These are phyloP conservation scores for Potamilus streckersoni DNA, from an alignment of 1,140 invertebrate genomes.

Conservation along the genomic window DNA sequence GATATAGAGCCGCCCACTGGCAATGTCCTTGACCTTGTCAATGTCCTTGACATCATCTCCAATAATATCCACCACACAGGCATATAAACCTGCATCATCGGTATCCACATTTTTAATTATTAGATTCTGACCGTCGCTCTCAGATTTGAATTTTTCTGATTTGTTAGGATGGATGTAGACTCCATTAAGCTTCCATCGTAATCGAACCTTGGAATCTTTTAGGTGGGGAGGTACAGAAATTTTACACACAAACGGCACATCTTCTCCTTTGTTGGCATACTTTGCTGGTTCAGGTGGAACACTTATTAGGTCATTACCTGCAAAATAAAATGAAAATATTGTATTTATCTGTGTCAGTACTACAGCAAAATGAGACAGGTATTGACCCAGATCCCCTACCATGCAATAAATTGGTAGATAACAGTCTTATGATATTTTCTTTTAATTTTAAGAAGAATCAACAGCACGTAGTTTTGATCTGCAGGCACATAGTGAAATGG, in stretches of 20 bases:
- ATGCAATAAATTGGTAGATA: too few species aligned
- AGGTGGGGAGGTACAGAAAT: constrained; percentile 15
- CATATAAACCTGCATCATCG: constrained; percentile 92
- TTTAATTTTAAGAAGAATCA: too few species aligned
- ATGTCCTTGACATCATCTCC: constrained; percentile 85
- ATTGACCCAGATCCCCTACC: too few species aligned
- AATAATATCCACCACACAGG: constrained; percentile 90
- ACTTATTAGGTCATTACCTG: constrained; percentile 18
- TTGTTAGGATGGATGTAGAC: constrained; percentile 19
- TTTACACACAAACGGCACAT: constrained; percentile 15
- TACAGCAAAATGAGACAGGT: too few species aligned
- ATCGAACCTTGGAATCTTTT: constrained; percentile 1
- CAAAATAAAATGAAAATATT: background rate
- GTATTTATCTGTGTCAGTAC: too few species aligned
- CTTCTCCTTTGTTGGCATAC: constrained; percentile 15
- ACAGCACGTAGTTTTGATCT: too few species aligned
- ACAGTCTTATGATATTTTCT: too few species aligned
- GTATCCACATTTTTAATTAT: constrained; percentile 94
- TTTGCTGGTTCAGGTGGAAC: constrained; percentile 14
- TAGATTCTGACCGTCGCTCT: constrained; percentile 65
- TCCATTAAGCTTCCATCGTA: constrained; percentile 27
- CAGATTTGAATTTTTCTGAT: constrained; percentile 20
- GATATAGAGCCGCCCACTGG: constrained; percentile 88
- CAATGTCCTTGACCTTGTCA: constrained; percentile 83
- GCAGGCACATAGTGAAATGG: too few species aligned